Conservation (phyloP, 2,888 invertebrate species). For the Napeogenes inachia region DNA sequence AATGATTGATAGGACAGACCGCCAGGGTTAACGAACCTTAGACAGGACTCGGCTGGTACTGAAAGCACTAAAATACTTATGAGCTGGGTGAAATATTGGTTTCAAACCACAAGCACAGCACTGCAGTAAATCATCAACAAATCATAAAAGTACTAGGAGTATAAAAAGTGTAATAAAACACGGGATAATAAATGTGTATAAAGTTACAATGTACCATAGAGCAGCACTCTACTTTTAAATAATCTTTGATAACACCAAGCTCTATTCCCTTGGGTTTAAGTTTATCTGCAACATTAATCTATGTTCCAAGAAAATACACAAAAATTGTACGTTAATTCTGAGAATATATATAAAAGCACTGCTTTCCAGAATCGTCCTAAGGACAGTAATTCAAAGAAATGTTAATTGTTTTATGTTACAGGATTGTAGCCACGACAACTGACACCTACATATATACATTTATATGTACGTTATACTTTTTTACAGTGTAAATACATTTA, state of each 20-base stretch:
- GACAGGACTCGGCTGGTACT: conserved; percentile 49
- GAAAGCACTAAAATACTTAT: conserved; percentile 55
- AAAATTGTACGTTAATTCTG: conserved; percentile 56
- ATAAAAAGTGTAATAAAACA: conserved; percentile 47
- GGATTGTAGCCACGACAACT: neutral
- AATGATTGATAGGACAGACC: conserved; percentile 47
- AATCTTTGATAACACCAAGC: conserved; percentile 48
- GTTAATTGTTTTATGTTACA: neutral
- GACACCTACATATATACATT: no score
- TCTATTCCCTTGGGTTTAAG: conserved; percentile 30
- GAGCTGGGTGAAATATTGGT: conserved; percentile 50
- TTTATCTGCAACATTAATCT: conserved; percentile 66
- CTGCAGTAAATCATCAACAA: conserved; percentile 53
- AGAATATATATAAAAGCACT: conserved; percentile 45
- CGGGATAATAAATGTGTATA: conserved; percentile 7
- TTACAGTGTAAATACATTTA: no score
- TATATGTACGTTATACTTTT: no score
- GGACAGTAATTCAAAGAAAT: conserved; percentile 18
- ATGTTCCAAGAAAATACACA: conserved; percentile 63
- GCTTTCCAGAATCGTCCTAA: conserved; percentile 31
- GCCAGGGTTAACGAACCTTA: conserved; percentile 51
- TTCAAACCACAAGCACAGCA: conserved; percentile 54
- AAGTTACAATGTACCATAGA: neutral
- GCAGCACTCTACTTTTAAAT: conserved; percentile 33
- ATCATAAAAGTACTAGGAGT: conserved; percentile 51